A percentile compares a stretch with the other conserved stretches of the same genome.
These are phyloP conservation scores for Decapterus maruadsi DNA, from an alignment of 2,797 vertebrate genomes.

Conservation along the genomic window DNA sequence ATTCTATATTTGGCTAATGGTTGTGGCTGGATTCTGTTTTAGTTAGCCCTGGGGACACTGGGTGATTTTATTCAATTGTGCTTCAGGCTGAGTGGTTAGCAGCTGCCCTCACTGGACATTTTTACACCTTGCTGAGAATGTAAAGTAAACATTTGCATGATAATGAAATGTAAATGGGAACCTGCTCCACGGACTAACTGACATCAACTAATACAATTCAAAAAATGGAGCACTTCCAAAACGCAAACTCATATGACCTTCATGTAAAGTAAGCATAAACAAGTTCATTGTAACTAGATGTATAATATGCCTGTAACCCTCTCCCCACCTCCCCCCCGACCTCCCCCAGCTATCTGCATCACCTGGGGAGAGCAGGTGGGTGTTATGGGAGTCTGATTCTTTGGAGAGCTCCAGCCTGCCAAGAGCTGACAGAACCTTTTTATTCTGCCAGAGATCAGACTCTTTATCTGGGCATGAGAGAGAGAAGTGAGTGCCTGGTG, in stretches of 20 bases:
- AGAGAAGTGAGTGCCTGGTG: slow-evolving; percentile 56
- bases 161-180: not conserved
- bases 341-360: slow-evolving; percentile 23
- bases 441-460: slow-evolving; percentile 69
- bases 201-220: not conserved
- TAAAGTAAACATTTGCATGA: not conserved
- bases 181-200: too few relatives aligned
- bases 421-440: slow-evolving; percentile 72
- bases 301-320: slow-evolving; percentile 10
- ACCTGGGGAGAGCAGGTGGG: slow-evolving; percentile 63
- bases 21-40: too few relatives aligned
- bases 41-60: too few relatives aligned
- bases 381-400: slow-evolving; percentile 51
- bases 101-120: too few relatives aligned
- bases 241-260: not conserved
- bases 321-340: not conserved
- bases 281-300: slow-evolving; percentile 24
- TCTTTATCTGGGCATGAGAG: slow-evolving; percentile 65
- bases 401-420: slow-evolving; percentile 55
- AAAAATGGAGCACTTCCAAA: not conserved
- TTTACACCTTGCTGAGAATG: too few relatives aligned
- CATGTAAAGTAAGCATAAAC: slow-evolving; percentile 24
- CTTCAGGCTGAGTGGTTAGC: too few relatives aligned
- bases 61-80: too few relatives aligned
- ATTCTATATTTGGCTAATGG: too few relatives aligned